phyloP scores from a whole-genome alignment of 2,888 invertebrate species.

The Endotricha flammealis region DNA sequence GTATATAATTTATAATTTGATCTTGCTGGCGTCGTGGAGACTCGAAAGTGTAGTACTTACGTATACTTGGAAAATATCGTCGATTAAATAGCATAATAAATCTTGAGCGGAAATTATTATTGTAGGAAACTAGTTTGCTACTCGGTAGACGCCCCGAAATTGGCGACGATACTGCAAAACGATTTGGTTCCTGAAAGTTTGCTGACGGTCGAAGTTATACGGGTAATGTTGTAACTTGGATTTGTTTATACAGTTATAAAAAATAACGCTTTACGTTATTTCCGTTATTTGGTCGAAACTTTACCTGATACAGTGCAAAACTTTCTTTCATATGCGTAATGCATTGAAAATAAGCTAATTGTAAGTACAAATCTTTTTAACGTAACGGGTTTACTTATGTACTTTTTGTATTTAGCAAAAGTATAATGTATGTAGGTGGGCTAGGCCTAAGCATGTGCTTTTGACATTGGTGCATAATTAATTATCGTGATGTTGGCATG shows the following conservation, averaged over 20 bases:
- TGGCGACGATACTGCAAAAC: not conserved
- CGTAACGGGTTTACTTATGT: too few relatives aligned
- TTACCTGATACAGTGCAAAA: too few relatives aligned
- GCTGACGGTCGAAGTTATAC: not conserved
- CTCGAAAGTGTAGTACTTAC: constrained; percentile 1
- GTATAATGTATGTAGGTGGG: not conserved
- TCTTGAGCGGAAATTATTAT: not conserved
- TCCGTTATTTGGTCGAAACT: too few relatives aligned
- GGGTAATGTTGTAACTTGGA: too few relatives aligned
- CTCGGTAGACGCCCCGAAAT: not conserved
- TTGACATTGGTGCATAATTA: not conserved
- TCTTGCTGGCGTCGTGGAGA: not conserved
- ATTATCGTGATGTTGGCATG: not conserved
- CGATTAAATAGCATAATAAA: not conserved
- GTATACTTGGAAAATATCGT: constrained; percentile 5
- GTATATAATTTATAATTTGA: constrained; percentile 6
- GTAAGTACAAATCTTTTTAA: too few relatives aligned
- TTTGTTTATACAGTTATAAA: too few relatives aligned
- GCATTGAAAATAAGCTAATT: too few relatives aligned
- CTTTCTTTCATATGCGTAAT: too few relatives aligned
- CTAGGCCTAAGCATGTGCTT: not conserved
- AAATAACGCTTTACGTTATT: too few relatives aligned
- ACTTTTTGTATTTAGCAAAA: too few relatives aligned
- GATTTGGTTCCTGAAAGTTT: not conserved
- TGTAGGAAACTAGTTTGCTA: not conserved